These are phyloP conservation scores for Cephus pygmeus DNA, from an alignment of 2,888 invertebrate species.

Conservation along the genomic window DNA sequence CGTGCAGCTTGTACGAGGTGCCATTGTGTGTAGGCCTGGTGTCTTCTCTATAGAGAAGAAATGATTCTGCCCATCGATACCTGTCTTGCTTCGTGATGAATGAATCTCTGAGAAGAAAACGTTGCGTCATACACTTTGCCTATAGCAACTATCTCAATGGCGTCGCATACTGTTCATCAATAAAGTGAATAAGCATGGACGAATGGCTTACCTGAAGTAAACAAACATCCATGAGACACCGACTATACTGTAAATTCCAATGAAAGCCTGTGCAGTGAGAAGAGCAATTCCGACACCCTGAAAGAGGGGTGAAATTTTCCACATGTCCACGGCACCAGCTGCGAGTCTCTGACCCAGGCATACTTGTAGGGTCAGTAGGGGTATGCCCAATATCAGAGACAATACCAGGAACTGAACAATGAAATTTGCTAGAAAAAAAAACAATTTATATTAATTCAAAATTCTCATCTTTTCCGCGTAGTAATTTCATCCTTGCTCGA, in stretches of 20 bases:
- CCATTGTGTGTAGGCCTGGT: constrained; percentile 55
- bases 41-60: constrained; percentile 76
- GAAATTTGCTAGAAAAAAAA: constrained; percentile 79
- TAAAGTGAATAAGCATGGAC: neutral
- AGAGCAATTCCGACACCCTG: constrained; percentile 89
- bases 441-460: constrained; percentile 14
- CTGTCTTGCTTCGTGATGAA: constrained; percentile 83
- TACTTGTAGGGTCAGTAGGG: constrained; percentile 85
- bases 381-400: constrained; percentile 84
- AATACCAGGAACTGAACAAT: constrained; percentile 88
- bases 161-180: neutral
- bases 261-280: constrained; percentile 80
- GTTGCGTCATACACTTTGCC: neutral
- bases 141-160: neutral
- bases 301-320: constrained; percentile 92
- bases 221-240: constrained; percentile 93
- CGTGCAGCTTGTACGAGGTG: constrained; percentile 72
- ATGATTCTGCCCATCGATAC: constrained; percentile 85
- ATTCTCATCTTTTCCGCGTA: neutral
- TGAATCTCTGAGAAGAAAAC: constrained; percentile 71
- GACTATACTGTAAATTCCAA: constrained; percentile 88
- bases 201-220: constrained; percentile 71
- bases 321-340: constrained; percentile 91
- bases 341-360: constrained; percentile 87
- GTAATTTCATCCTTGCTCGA: constrained; percentile 3